Conservation (phyloP, 2,888 invertebrate genomes). For the Parnassius orleans region DNA sequence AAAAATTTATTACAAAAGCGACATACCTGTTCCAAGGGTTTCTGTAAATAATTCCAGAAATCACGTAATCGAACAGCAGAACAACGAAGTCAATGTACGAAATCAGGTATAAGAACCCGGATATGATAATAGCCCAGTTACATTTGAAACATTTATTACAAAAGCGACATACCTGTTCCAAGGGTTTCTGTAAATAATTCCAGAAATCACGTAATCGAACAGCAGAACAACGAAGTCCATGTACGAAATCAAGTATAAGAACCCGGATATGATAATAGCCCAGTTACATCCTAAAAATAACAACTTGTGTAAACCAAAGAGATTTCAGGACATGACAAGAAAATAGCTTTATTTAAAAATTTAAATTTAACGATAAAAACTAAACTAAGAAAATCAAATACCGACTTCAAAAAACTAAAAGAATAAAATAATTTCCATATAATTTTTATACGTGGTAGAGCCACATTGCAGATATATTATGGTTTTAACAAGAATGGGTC, state of each 20-base stretch:
- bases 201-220: slow-evolving; percentile 39
- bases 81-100: slow-evolving; percentile 31
- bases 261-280: slow-evolving; percentile 34
- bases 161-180: slow-evolving; percentile 46
- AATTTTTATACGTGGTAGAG: no score
- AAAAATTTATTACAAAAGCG: no score
- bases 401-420: no score
- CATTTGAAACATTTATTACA: slow-evolving; percentile 3
- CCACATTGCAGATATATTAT: no score
- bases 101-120: slow-evolving; percentile 37
- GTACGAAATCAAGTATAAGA: slow-evolving; percentile 36
- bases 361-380: no score
- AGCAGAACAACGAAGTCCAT: slow-evolving; percentile 32
- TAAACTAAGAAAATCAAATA: no score
- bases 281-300: slow-evolving; percentile 41
- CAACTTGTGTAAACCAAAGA: neutral
- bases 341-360: no score
- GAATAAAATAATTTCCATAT: no score
- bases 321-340: no score
- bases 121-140: slow-evolving; percentile 36
- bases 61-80: slow-evolving; percentile 38
- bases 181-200: slow-evolving; percentile 43
- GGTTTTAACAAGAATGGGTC: no score
- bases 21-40: slow-evolving; percentile 52
- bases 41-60: slow-evolving; percentile 38